These are phyloP conservation scores for Alentia gelatinosa DNA, from an alignment of 2,888 invertebrate genomes.

Conservation along the genomic window DNA sequence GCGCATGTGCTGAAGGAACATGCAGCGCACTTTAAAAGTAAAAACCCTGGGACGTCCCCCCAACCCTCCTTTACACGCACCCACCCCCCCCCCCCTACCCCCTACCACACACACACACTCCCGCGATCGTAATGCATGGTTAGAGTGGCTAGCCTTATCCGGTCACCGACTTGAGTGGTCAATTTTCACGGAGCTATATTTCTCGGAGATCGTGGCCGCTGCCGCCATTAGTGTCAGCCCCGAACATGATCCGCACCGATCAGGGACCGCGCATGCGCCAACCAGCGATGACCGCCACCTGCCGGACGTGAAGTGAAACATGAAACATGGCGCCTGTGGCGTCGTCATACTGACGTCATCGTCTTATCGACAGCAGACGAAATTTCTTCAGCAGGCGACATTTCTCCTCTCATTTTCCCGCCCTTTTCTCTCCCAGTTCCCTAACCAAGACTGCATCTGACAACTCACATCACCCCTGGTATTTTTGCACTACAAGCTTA, in stretches of 20 bases:
- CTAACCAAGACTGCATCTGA: too few species aligned
- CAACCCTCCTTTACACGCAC: background rate
- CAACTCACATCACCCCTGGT: too few species aligned
- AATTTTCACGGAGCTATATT: constrained; percentile 39
- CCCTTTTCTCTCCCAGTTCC: too few species aligned
- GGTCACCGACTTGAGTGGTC: constrained; percentile 26
- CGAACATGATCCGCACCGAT: background rate
- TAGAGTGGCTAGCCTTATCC: constrained; percentile 2
- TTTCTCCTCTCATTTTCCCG: too few species aligned
- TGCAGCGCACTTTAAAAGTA: background rate
- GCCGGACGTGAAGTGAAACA: background rate
- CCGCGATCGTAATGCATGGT: background rate
- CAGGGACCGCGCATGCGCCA: background rate
- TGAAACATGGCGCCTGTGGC: constrained; percentile 16
- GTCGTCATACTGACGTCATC: too few species aligned
- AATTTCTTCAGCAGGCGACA: too few species aligned
- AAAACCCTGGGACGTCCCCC: background rate
- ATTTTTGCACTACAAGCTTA: too few species aligned
- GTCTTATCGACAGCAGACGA: too few species aligned
- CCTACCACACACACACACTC: background rate
- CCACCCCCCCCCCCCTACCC: background rate
- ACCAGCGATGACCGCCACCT: background rate
- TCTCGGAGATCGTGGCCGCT: background rate
- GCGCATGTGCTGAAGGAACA: background rate
- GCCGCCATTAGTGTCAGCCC: constrained; percentile 1